Percentiles rank a stretch among this genome's conserved stretches.
phyloP scores from a whole-genome alignment of 1,140 invertebrate genomes.

The Lamellibrachia luymesi region DNA sequence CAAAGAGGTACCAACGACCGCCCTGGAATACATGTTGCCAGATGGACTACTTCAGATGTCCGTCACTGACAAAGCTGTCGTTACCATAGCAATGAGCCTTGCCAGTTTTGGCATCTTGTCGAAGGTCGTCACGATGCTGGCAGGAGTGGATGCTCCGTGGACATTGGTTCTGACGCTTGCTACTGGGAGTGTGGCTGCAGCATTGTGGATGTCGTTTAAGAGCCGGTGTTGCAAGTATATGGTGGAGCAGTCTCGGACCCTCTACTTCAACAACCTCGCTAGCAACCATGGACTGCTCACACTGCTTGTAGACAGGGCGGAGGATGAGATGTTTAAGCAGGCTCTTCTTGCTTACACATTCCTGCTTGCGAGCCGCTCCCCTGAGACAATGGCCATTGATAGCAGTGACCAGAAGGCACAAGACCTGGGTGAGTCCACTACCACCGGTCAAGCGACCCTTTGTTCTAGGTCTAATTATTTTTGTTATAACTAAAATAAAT shows the following conservation, averaged over 20 bases:
- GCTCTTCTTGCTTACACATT: conserved; percentile 48
- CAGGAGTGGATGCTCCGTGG: conserved; percentile 34
- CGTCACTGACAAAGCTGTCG: conserved; percentile 38
- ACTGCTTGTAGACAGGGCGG: conserved; percentile 49
- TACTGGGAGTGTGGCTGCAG: conserved; percentile 28
- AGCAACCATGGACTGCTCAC: conserved; percentile 51
- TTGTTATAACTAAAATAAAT: neutral
- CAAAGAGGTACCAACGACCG: conserved; percentile 50
- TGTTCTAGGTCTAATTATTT: neutral
- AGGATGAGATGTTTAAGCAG: conserved; percentile 54
- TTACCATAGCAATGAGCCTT: conserved; percentile 32
- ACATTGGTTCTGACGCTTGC: conserved; percentile 34
- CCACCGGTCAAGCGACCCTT: neutral
- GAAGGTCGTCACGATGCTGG: conserved; percentile 43
- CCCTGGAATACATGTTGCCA: conserved; percentile 51
- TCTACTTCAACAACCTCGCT: conserved; percentile 54
- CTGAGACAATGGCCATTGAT: conserved; percentile 17
- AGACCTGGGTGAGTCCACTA: conserved; percentile 11
- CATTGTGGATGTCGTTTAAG: conserved; percentile 39
- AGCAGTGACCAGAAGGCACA: conserved; percentile 17
- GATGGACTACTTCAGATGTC: conserved; percentile 48
- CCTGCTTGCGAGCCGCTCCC: conserved; percentile 41
- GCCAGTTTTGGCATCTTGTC: conserved; percentile 38
- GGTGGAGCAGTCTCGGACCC: conserved; percentile 41
- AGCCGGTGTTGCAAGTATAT: conserved; percentile 46